Evolutionary conservation across 2,113 vertebrate genomes (phyloP), one percentile per base, ranked within the genome.

Genomic region (Pterocles orientalis): DNA sequence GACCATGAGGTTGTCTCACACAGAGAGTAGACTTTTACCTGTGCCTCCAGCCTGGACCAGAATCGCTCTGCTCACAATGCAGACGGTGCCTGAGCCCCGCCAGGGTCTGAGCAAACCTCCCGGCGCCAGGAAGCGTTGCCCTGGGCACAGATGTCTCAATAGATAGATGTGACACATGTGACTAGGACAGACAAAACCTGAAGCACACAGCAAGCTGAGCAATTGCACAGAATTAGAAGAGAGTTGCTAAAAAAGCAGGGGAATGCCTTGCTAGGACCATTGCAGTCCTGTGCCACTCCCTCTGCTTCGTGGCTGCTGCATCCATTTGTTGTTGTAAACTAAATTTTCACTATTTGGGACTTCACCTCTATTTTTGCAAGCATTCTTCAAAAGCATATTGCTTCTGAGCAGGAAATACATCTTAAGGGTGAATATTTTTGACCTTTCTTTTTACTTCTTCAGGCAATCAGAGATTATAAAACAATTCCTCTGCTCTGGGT

Each of bases 131-230:
- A 54, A 31, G 23, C 61, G 45, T 39, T 70, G 54, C 61, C 18
- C 3, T 0, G 11, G 69, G 41, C 41, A 76, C 41, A 33, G 60
- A n/a, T 34, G 10, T 47, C 57, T 89, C 48, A 31, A 3, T 0
- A 50, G 28, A 20, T 0, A 28, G 29, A 15, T n/a, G 50, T 1
- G 53, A 83, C 43, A 62, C 2, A 3, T 2, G 4, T 12, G 39
- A 77, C 25, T 26, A 23, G 6, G 29, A 89, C 56, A 82, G 65
- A 77, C 64, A 78, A 94, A 91, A 39, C 43, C 39, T 53, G 54
- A 64, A 71, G 58, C 54, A 83, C 56, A 45, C 56, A 86, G 56
- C 48, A 70, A 75, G 69, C 5, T 36, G 53, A 92, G 48, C 20
- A 51, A 68, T 41, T 80, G 28, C 34, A 65, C 2, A 36, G 21